These are phyloP conservation scores for Taurulus bubalis DNA, from an alignment of 2,113 vertebrate species.

Conservation along the genomic window DNA sequence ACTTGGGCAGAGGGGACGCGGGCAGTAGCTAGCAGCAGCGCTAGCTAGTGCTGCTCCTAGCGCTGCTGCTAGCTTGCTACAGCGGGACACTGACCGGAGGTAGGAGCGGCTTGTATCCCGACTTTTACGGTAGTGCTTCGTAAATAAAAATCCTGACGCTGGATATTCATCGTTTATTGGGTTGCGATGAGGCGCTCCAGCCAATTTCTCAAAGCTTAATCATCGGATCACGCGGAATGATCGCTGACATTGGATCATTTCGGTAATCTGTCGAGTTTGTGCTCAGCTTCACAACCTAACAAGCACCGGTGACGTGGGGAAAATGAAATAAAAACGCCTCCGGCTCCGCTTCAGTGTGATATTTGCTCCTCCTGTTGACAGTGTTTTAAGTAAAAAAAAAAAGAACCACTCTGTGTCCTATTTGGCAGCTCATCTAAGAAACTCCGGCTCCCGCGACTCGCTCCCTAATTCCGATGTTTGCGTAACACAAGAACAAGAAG, in stretches of 20 bases:
- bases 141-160: too few relatives aligned
- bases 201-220: not conserved
- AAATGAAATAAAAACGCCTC: slow-evolving; percentile 5
- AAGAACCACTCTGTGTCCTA: slow-evolving; percentile 28
- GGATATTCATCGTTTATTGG: too few relatives aligned
- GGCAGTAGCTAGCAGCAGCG: too few relatives aligned
- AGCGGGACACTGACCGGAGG: too few relatives aligned
- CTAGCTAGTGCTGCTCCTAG: too few relatives aligned
- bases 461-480: slow-evolving; percentile 34
- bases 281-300: slow-evolving; percentile 10
- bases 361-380: slow-evolving; percentile 17
- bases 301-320: slow-evolving; percentile 7
- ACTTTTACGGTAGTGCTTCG: too few relatives aligned
- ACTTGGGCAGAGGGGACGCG: too few relatives aligned
- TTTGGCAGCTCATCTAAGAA: slow-evolving; percentile 45
- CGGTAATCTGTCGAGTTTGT: slow-evolving; percentile 2
- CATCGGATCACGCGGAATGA: slow-evolving; percentile 18
- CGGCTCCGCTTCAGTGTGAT: not conserved
- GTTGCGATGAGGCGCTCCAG: too few relatives aligned
- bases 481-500: not conserved
- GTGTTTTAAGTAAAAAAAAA: slow-evolving; percentile 6
- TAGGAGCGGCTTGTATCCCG: too few relatives aligned
- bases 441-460: slow-evolving; percentile 25
- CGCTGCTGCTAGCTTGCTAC: too few relatives aligned
- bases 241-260: not conserved